These are phyloP conservation scores for Argentina silus DNA, from an alignment of 2,797 vertebrate species.

Conservation along the genomic window DNA sequence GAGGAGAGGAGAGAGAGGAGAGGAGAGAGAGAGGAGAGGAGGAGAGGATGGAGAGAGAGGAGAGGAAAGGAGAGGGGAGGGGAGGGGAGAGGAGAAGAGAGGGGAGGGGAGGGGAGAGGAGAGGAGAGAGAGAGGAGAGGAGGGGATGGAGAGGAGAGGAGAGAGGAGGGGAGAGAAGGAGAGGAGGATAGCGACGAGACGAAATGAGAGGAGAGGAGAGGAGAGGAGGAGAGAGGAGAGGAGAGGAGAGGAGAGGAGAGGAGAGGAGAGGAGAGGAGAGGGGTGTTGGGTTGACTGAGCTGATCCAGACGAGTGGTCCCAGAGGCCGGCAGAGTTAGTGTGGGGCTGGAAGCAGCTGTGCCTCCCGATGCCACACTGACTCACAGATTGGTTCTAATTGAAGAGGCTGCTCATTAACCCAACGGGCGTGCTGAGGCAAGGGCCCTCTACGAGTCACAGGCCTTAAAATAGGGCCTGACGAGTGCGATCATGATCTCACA, in stretches of 20 bases:
- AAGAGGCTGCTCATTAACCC: conserved; percentile 73
- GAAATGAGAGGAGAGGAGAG: no score
- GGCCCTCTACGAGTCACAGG: conserved; percentile 59
- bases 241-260: background rate
- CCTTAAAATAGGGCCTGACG: conserved; percentile 67
- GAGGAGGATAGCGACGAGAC: no score
- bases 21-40: no score
- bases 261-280: conserved; percentile 36
- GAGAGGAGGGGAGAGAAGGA: no score
- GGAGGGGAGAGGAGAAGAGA: no score
- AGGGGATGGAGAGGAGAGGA: no score
- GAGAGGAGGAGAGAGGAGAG: no score
- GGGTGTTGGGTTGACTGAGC: background rate
- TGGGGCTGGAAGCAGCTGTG: conserved; percentile 75
- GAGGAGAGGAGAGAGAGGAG: no score
- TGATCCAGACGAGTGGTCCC: conserved; percentile 71
- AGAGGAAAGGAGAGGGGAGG: no score
- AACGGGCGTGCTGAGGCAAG: conserved; percentile 64
- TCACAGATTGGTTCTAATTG: conserved; percentile 78
- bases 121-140: no score
- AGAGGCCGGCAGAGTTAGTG: conserved; percentile 63
- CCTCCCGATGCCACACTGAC: conserved; percentile 75
- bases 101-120: no score
- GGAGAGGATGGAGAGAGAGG: no score
- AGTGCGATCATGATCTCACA: conserved; percentile 34